Evolutionary conservation across 1,140 invertebrate genomes (phyloP), one percentile per base, ranked within the genome.

Genomic region (Wasmannia auropunctata): DNA sequence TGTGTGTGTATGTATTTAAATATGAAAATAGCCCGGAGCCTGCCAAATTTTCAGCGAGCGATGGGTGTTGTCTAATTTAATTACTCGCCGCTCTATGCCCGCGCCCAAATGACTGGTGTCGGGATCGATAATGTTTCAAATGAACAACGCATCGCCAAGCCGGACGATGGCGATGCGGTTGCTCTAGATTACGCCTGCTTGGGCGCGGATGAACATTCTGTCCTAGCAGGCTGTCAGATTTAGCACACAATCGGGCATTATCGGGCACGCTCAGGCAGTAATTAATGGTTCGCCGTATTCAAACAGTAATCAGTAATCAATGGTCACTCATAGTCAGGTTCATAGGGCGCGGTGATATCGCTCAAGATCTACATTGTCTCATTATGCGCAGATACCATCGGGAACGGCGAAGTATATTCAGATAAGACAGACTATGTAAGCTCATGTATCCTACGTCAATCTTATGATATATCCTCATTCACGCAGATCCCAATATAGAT

Each of bases 231-330:
- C 85, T 89, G 88, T 90, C 89, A 90, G 89, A 79, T 90, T 90
- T 90, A 90, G 88, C 89, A 87, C 88, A 90, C 89, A 87, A 90
- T 90, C 89, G 84, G 84, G 81, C 86, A 90, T 90, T 90, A 90
- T 90, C 89, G 81, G 80, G 80, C 51, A 87, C 43, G 89, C 86
- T 90, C 88, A 86, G 89, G 87, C 89, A 70, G 88, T 90, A 90
- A 90, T 90, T 90, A 90, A 90, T 90, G 88, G 86, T 79, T 54
- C 58, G 79, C 67, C 58, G 56, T 87, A 87, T 83, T 84, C 88
- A 90, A 90, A 89, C 88, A 87, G 88, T 90, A 90, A 90, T 87
- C 89, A 89, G 89, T 90, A 90, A 90, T 90, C 88, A 86, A 90
- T 90, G 86, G 88, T 87, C 89, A 89, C 86, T 90, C 89, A 90